A percentile compares a stretch with the other conserved stretches of the same genome.
Conservation (phyloP, 2,888 invertebrate species). For the Ophraella communa region DNA sequence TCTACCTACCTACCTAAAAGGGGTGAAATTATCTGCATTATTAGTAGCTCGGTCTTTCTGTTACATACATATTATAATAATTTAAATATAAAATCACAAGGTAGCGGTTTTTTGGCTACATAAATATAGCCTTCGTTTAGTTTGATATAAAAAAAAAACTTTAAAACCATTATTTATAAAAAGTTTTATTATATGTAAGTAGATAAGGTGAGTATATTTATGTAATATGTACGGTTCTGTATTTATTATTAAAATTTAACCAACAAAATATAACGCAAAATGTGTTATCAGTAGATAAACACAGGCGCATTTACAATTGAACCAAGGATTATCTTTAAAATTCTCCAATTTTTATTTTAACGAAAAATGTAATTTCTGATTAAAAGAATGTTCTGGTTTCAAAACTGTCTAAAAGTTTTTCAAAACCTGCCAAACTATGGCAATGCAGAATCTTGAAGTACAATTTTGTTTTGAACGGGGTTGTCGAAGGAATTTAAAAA, state of each 20-base stretch:
- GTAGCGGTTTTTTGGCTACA: not conserved
- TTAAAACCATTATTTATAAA: not conserved
- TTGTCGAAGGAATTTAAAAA: too few species aligned
- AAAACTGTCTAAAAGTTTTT: too few species aligned
- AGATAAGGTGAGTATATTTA: not conserved
- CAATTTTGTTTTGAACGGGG: too few species aligned
- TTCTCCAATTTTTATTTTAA: not conserved
- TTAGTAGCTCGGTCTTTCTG: too few species aligned
- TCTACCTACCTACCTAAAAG: too few species aligned
- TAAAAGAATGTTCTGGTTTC: too few species aligned
- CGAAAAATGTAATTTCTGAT: not conserved
- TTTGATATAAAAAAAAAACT: not conserved
- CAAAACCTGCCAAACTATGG: too few species aligned
- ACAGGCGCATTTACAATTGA: not conserved
- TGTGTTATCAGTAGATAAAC: conserved; percentile 26
- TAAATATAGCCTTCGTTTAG: not conserved
- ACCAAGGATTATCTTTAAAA: not conserved
- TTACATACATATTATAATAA: too few species aligned
- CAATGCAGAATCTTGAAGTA: too few species aligned
- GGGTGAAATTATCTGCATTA: too few species aligned
- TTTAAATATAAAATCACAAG: too few species aligned
- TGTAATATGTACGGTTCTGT: not conserved
- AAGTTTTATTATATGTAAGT: not conserved
- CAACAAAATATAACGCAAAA: conserved; percentile 25
- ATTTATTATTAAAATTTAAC: conserved; percentile 10